Evolutionary conservation across 2,113 vertebrate species (phyloP).

Genomic region (Euleptes europaea): DNA sequence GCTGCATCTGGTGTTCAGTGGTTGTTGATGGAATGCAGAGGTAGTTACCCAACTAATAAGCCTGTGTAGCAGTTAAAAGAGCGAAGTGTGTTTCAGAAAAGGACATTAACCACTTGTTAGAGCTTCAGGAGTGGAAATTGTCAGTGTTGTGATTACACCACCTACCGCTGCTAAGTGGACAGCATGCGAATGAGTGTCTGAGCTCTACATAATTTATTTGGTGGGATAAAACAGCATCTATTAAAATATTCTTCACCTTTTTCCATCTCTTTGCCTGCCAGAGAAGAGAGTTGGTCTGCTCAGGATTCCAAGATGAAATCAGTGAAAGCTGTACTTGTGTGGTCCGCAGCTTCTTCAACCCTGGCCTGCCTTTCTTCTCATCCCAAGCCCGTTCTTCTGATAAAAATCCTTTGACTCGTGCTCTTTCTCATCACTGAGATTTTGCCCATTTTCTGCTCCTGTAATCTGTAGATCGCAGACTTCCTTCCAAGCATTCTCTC

Average conservation of each 20-base stretch:
- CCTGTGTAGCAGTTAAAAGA: background rate
- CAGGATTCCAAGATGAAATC: background rate
- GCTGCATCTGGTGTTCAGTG: background rate
- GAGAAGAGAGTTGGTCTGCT: background rate
- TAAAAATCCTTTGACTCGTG: background rate
- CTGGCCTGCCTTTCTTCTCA: background rate
- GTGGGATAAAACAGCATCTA: background rate
- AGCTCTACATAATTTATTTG: slow-evolving; percentile 3
- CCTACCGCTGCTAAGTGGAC: background rate
- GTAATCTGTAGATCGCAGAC: background rate
- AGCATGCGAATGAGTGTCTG: background rate
- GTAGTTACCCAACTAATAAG: background rate
- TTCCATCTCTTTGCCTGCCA: background rate
- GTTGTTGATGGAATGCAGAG: background rate
- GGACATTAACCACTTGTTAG: too few species aligned
- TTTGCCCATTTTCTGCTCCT: background rate
- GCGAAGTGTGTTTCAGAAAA: background rate
- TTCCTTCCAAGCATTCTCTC: background rate
- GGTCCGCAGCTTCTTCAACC: background rate
- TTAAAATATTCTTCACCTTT: slow-evolving; percentile 8
- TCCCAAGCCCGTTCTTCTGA: background rate
- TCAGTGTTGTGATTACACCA: background rate
- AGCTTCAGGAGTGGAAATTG: too few species aligned
- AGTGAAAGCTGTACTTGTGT: background rate
- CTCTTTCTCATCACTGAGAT: background rate